A percentile compares a stretch with the other conserved stretches of the same genome.
These are phyloP conservation scores for Promerops cafer DNA, from an alignment of 2,113 vertebrate genomes.

Conservation along the genomic window DNA sequence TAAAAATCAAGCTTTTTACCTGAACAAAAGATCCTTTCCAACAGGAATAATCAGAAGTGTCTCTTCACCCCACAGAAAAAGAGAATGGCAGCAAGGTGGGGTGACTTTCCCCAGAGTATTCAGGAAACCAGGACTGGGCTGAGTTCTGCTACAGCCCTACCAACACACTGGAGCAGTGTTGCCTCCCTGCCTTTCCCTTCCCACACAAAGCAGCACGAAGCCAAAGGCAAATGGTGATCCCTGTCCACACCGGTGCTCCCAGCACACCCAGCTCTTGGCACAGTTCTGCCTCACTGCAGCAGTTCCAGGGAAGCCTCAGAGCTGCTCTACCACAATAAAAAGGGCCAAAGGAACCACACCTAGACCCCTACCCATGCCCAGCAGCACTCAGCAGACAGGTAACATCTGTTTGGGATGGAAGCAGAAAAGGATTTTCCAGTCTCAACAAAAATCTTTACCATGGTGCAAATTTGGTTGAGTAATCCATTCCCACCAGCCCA, in stretches of 20 bases:
- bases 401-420: not conserved
- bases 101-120: not conserved
- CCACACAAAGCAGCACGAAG: not conserved
- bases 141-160: not conserved
- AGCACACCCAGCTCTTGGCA: not conserved
- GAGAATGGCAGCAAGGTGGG: not conserved
- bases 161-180: not conserved
- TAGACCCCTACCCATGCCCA: not conserved
- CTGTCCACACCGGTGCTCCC: not conserved
- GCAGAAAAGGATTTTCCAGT: not conserved
- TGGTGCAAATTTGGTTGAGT: slow-evolving; percentile 81
- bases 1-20: not conserved
- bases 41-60: not conserved
- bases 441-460: slow-evolving; percentile 65
- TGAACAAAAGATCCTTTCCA: not conserved
- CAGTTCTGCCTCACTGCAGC: not conserved
- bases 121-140: not conserved
- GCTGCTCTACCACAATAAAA: not conserved
- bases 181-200: not conserved
- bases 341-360: not conserved
- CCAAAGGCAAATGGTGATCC: not conserved
- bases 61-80: not conserved
- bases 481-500: slow-evolving; percentile 75
- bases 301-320: not conserved
- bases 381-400: not conserved